Conservation (phyloP, 2,113 vertebrate genomes). For the Callocephalon fimbriatum region DNA sequence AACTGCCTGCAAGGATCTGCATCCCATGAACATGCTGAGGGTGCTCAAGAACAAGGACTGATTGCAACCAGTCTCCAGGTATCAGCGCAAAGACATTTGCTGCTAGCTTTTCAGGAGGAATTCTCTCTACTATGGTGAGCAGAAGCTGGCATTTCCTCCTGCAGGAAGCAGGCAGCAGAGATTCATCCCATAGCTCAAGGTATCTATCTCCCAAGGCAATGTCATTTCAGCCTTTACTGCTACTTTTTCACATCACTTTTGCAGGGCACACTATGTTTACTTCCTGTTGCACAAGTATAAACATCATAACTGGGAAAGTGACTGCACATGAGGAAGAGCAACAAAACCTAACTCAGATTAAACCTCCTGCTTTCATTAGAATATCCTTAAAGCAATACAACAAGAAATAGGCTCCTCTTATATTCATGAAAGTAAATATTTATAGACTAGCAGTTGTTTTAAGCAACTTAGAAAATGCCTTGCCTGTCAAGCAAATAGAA, state of each 20-base stretch:
- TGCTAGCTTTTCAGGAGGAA: background rate
- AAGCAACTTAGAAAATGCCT: background rate
- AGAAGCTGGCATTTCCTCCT: background rate
- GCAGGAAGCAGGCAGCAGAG: background rate
- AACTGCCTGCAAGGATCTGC: background rate
- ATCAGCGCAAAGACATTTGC: background rate
- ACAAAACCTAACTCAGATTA: background rate
- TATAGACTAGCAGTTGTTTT: background rate
- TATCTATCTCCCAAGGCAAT: background rate
- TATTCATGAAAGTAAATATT: background rate
- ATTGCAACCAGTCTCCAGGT: background rate
- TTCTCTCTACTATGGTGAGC: background rate
- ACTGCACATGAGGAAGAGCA: background rate
- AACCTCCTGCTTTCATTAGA: background rate
- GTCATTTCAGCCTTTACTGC: background rate
- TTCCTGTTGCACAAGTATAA: background rate
- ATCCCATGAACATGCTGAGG: fast-evolving
- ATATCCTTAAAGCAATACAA: background rate
- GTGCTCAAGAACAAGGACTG: background rate
- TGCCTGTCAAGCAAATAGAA: background rate
- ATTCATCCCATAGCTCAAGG: background rate
- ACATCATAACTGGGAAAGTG: background rate
- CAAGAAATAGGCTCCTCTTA: background rate
- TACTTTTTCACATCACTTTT: background rate
- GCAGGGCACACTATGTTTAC: background rate